Base-by-base conservation (phyloP, 2,113 vertebrate genomes). In the Garra rufa region DNA sequence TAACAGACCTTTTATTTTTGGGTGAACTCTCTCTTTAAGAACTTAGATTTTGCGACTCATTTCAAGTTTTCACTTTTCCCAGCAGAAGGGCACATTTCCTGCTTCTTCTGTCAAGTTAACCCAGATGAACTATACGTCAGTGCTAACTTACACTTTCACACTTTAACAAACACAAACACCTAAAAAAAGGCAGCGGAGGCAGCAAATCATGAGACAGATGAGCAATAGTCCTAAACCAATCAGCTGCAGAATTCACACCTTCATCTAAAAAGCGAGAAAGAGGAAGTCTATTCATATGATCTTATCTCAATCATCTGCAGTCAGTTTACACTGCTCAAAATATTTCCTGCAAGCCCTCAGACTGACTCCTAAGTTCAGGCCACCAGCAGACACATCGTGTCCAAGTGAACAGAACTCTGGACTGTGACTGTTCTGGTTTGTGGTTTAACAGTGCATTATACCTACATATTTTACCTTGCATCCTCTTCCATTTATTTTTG, bases 161-260 rank as follows among this genome's bases (percentile, higher is more conserved):
- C 85, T 92, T 91, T 91, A 86, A 89, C 88, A 89, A 24, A 55
- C 38, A 21, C 21, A n/a, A n/a, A 6, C 61, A 17, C 7, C 34
- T 76, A 52, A 46, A 17, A 34, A 70, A 9, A 43, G 15, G 7
- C 9, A 61, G 80, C 67, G 55, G 81, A 88, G 76, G 63, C 34
- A 26, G 78, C 26, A 50, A 14, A 38, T 73, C 41, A 84, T 71
- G 50, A 78, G 50, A 55, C 50, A 55, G 17, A 8, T 17, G 7
- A 55, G 50, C 50, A 55, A 55, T 55, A 55, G 83, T 77, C 63
- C 48, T 34, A 15, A 83, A 34, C 44, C 13, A 21, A 50, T 74
- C 30, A 19, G 50, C 78, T 85, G 67, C 84, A 83, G 26, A 84
- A 34, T 78, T 88, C 85, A 86, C 87, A 88, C 77, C 84, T 84